These are phyloP conservation scores for Lagorchestes hirsutus DNA, from an alignment of 2,797 vertebrate genomes.

Conservation along the genomic window DNA sequence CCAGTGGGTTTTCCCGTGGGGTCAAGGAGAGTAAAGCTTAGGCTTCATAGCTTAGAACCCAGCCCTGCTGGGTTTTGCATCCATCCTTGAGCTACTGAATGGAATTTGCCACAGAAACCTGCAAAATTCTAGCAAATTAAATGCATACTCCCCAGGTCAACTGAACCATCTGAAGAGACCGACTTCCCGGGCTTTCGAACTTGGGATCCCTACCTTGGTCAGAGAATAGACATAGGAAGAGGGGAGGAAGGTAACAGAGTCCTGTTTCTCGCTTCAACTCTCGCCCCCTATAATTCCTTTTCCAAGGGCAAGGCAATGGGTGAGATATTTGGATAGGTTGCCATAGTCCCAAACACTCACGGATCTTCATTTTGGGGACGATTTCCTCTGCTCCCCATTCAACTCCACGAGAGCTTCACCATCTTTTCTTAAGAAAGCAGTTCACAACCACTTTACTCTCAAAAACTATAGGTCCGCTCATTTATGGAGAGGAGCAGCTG, in stretches of 20 bases:
- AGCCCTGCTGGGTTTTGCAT: not conserved
- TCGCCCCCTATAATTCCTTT: not conserved
- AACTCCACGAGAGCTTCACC: not conserved
- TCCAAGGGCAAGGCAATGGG: not conserved
- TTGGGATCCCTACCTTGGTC: not conserved
- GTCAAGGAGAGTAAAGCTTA: not conserved
- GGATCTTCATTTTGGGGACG: not conserved
- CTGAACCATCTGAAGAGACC: not conserved
- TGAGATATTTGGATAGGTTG: not conserved
- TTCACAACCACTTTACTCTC: constrained; percentile 21
- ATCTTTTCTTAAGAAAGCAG: constrained; percentile 38
- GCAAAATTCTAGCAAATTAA: not conserved
- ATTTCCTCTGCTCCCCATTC: not conserved
- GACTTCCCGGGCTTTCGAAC: not conserved
- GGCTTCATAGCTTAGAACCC: not conserved
- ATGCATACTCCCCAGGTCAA: not conserved
- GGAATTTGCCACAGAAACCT: not conserved
- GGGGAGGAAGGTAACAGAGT: not conserved
- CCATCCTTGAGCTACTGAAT: not conserved
- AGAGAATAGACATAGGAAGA: not conserved
- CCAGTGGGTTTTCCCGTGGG: not conserved
- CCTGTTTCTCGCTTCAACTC: not conserved
- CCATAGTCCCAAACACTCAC: not conserved
- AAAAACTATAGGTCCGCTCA: not conserved
- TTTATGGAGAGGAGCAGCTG: not conserved